Evolutionary conservation across 2,888 invertebrate genomes (phyloP).

Genomic region (Pantelozetes paolii): DNA sequence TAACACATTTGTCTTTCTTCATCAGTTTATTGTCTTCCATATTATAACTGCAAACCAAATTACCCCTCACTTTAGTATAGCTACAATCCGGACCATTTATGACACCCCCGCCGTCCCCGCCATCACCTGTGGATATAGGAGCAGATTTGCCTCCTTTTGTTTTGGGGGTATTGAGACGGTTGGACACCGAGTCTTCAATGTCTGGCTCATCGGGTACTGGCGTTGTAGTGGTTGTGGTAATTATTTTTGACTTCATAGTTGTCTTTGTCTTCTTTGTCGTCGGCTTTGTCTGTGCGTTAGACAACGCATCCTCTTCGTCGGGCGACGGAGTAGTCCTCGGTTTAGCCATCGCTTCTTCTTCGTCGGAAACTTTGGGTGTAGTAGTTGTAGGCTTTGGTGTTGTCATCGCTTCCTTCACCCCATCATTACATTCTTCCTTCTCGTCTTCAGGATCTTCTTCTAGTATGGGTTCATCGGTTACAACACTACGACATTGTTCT

Average conservation of each 20-base stretch:
- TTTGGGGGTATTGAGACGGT: background rate
- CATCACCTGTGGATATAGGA: background rate
- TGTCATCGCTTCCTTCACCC: background rate
- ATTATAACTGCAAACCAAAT: conserved; percentile 5
- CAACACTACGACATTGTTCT: background rate
- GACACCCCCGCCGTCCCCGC: background rate
- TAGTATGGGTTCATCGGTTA: background rate
- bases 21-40: background rate
- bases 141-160: background rate
- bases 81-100: background rate
- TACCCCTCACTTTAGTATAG: background rate
- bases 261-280: no score
- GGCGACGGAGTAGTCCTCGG: background rate
- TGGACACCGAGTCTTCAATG: background rate
- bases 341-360: background rate
- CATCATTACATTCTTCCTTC: background rate
- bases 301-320: background rate
- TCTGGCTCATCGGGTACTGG: background rate
- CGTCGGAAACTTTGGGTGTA: background rate
- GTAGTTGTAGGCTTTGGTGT: background rate
- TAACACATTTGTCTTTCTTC: background rate
- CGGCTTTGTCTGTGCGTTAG: no score
- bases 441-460: conserved; percentile 10
- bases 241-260: no score
- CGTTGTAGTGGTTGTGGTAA: background rate